Evolutionary conservation across 2,888 invertebrate species (phyloP).

Genomic region (Rhyacophila evoluta): DNA sequence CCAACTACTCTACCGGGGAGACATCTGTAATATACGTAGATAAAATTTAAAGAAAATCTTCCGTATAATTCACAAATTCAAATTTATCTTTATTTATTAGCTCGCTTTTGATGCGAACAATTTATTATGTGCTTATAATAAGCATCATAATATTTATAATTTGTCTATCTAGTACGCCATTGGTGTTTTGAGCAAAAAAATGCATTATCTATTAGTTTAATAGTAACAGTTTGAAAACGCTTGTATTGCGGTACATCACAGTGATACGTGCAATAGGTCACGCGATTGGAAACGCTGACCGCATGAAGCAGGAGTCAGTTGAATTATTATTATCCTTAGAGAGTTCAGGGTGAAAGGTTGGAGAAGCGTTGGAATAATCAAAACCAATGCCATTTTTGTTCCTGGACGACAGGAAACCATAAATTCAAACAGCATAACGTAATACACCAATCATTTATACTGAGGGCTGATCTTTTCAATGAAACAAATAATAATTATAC

Average conservation of each 20-base stretch:
- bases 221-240: background rate
- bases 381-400: constrained; percentile 7
- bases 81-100: no score
- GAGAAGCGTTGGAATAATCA: background rate
- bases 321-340: constrained; percentile 2
- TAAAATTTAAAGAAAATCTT: no score
- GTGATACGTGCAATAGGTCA: background rate
- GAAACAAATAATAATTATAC: background rate
- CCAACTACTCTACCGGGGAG: no score
- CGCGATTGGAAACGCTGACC: constrained; percentile 5
- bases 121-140: no score
- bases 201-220: no score
- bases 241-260: background rate
- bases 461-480: background rate
- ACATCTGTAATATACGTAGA: no score
- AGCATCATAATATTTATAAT: no score
- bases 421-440: constrained; percentile 2
- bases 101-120: no score
- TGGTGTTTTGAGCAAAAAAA: no score
- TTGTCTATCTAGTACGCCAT: no score
- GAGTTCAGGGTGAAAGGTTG: constrained; percentile 21
- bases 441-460: background rate
- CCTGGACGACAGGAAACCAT: background rate
- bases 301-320: background rate
- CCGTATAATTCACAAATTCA: no score